Conservation (phyloP, 1,140 invertebrate genomes). For the Temnothorax longispinosus region DNA sequence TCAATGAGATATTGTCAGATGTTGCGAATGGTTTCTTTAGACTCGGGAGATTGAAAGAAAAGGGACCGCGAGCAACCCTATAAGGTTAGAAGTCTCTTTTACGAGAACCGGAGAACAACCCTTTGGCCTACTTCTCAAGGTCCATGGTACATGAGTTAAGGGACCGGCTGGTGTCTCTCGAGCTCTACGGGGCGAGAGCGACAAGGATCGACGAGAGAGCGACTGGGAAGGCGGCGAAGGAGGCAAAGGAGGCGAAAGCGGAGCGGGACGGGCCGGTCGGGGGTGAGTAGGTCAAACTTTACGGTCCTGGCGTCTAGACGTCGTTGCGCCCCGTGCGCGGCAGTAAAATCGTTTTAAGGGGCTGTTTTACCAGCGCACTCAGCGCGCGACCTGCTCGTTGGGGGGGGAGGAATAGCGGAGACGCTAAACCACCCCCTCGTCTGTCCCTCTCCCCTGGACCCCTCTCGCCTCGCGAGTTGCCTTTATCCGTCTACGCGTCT, state of each 20-base stretch:
- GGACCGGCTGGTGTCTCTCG: conserved; percentile 56
- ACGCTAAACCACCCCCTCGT: conserved; percentile 44
- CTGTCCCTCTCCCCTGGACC: not conserved
- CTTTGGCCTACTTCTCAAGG: conserved; percentile 79
- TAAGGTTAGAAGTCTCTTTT: conserved; percentile 67
- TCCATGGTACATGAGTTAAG: conserved; percentile 66
- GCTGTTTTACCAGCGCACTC: conserved; percentile 85
- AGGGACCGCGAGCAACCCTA: conserved; percentile 61
- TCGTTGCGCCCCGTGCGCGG: conserved; percentile 84
- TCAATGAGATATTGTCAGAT: not conserved
- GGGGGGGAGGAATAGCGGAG: conserved; percentile 61
- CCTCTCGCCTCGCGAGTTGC: conserved; percentile 29
- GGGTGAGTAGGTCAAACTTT: conserved; percentile 86
- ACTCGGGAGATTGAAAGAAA: conserved; percentile 42
- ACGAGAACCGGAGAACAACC: conserved; percentile 60
- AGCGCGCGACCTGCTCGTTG: conserved; percentile 73
- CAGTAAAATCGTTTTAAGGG: conserved; percentile 86
- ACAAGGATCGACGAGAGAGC: conserved; percentile 45
- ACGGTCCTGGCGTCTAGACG: conserved; percentile 85
- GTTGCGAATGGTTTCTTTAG: not conserved
- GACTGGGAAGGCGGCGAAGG: conserved; percentile 25
- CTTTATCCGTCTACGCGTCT: conserved; percentile 63
- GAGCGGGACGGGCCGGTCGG: conserved; percentile 67
- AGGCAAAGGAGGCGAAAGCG: conserved; percentile 37
- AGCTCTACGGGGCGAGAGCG: conserved; percentile 48